Percentiles rank a stretch among this genome's conserved stretches.
These are phyloP conservation scores for Drosophila vallismaia DNA, from an alignment of 2,888 invertebrate species.

Conservation along the genomic window DNA sequence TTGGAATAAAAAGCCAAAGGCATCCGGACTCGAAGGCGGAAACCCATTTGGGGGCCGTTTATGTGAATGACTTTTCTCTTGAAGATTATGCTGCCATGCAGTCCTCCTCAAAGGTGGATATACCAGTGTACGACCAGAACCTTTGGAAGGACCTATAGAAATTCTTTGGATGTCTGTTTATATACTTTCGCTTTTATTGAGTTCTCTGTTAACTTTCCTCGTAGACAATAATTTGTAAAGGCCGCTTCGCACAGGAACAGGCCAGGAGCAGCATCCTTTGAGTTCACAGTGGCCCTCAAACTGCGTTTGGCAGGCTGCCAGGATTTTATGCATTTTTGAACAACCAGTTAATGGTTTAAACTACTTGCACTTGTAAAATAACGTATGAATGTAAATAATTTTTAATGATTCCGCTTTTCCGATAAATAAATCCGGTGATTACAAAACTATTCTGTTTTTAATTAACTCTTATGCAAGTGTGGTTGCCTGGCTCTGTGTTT, in stretches of 20 bases:
- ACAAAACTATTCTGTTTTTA: neutral
- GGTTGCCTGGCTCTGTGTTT: neutral
- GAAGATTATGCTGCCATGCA: constrained; percentile 28
- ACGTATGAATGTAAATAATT: neutral
- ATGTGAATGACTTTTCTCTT: constrained; percentile 64
- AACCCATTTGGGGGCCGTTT: constrained; percentile 77
- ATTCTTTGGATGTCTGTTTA: neutral
- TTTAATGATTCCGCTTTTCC: neutral
- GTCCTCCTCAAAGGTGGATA: constrained; percentile 11
- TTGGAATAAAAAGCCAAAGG: constrained; percentile 73
- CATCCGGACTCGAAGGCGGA: constrained; percentile 23
- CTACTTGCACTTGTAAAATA: neutral
- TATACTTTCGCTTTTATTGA: neutral
- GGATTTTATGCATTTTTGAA: neutral
- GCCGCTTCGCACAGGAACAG: neutral
- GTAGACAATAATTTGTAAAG: neutral
- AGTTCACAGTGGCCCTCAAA: neutral
- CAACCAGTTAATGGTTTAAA: neutral
- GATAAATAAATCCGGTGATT: neutral
- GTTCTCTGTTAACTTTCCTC: neutral
- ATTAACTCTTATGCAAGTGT: neutral
- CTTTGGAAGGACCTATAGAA: constrained; percentile 13
- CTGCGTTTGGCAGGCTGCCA: constrained; percentile 5
- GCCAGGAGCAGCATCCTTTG: neutral
- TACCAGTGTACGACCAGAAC: constrained; percentile 25